phyloP scores from a whole-genome alignment of 2,888 invertebrate genomes.

The Callosobruchus maculatus region DNA sequence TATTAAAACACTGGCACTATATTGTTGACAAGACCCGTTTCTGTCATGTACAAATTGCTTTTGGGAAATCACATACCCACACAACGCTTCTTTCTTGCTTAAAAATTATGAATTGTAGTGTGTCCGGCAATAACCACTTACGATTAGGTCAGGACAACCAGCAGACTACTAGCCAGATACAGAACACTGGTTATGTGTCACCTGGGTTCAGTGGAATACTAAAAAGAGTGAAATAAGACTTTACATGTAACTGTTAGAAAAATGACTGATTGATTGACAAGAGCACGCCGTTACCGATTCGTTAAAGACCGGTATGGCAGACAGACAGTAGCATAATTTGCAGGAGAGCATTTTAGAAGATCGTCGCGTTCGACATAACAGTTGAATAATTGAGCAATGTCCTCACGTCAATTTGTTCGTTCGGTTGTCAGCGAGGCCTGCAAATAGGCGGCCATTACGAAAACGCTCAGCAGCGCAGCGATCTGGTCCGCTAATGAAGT shows the following conservation, averaged over 20 bases:
- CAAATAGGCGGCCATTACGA: neutral
- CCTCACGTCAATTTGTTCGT: neutral
- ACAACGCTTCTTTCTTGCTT: no score
- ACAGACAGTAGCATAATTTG: neutral
- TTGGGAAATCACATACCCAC: no score
- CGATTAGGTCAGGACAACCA: no score
- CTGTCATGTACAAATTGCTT: no score
- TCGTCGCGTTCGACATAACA: neutral
- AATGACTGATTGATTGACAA: neutral
- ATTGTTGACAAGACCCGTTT: no score
- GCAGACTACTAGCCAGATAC: no score
- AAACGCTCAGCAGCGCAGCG: neutral
- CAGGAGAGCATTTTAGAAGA: neutral
- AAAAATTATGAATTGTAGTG: no score
- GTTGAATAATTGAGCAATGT: neutral
- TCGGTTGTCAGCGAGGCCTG: neutral
- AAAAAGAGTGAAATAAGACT: no score
- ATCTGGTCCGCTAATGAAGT: constrained; percentile 36
- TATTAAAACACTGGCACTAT: no score
- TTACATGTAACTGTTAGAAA: neutral
- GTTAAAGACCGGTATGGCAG: neutral
- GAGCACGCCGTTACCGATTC: neutral
- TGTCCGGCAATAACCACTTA: no score
- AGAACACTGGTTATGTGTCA: no score
- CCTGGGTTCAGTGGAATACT: no score